Evolutionary conservation across 2,797 vertebrate genomes (phyloP).

Genomic region (Macropodus opercularis): DNA sequence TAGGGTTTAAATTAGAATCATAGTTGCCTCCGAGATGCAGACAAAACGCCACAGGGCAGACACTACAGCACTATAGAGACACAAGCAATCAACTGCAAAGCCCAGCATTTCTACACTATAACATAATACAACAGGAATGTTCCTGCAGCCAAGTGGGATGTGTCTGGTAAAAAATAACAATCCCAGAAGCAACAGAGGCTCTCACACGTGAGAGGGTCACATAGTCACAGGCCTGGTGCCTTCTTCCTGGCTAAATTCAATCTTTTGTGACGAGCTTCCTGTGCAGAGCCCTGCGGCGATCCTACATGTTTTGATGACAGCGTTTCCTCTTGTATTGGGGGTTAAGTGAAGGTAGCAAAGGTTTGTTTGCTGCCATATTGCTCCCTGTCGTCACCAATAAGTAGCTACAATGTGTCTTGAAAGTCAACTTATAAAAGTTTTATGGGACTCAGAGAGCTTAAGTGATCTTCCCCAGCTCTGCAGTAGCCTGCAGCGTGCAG

Average conservation of each 20-base stretch:
- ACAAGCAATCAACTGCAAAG: background rate
- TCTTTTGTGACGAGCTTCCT: slow-evolving; percentile 69
- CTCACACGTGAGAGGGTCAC: background rate
- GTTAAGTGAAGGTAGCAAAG: slow-evolving; percentile 85
- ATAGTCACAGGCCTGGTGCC: background rate
- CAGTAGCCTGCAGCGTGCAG: slow-evolving; percentile 83
- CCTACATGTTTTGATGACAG: slow-evolving; percentile 80
- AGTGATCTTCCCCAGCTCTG: slow-evolving; percentile 89
- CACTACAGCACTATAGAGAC: background rate
- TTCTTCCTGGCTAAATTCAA: slow-evolving; percentile 26
- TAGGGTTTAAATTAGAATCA: too few relatives aligned
- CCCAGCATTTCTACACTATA: background rate
- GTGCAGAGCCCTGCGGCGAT: slow-evolving; percentile 79
- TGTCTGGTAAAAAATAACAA: slow-evolving; percentile 3
- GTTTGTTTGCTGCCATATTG: slow-evolving; percentile 85
- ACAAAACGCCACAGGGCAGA: too few relatives aligned
- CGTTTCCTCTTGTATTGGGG: slow-evolving; percentile 79
- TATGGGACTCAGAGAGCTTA: slow-evolving; percentile 92
- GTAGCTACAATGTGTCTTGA: slow-evolving; percentile 88
- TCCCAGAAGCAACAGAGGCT: background rate
- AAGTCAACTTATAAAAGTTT: slow-evolving; percentile 96
- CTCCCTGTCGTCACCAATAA: slow-evolving; percentile 88
- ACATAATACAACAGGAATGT: background rate
- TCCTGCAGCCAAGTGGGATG: background rate
- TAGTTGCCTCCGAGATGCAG: too few relatives aligned